These are phyloP conservation scores for Phrynocephalus forsythii DNA, from an alignment of 2,797 vertebrate species.

Conservation along the genomic window DNA sequence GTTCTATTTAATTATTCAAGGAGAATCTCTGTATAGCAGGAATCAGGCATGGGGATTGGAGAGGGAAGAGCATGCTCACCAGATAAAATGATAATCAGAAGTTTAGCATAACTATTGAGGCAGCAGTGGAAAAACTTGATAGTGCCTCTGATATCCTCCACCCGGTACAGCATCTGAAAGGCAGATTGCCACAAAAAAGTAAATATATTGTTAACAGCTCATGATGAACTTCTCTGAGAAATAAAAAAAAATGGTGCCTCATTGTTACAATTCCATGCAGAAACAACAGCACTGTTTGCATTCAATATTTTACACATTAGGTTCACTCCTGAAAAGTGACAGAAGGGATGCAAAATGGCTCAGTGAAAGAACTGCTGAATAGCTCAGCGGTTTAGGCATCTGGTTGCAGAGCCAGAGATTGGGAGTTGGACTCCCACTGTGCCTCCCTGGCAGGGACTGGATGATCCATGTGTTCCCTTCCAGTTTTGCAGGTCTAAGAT, in stretches of 20 bases:
- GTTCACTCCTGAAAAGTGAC: not conserved
- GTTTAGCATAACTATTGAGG: slow-evolving; percentile 59
- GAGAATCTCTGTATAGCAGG: not conserved
- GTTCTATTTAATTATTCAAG: not conserved
- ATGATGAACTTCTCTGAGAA: not conserved
- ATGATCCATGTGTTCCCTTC: too few species aligned
- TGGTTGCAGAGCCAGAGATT: too few species aligned
- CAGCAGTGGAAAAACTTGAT: slow-evolving; percentile 71
- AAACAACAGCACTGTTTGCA: too few species aligned
- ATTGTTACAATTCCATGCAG: too few species aligned
- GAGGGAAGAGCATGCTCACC: slow-evolving; percentile 46
- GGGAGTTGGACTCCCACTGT: too few species aligned
- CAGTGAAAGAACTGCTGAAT: not conserved
- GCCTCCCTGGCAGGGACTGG: too few species aligned
- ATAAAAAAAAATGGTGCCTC: not conserved
- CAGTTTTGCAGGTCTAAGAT: too few species aligned
- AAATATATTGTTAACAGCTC: not conserved
- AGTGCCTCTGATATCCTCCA: slow-evolving; percentile 59
- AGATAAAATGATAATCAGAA: slow-evolving; percentile 74
- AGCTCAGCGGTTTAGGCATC: too few species aligned
- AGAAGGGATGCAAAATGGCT: not conserved
- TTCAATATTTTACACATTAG: not conserved
- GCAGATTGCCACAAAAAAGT: slow-evolving; percentile 2
- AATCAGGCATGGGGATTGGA: not conserved
- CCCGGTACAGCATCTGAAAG: slow-evolving; percentile 71